Base-by-base conservation (phyloP, 35 echinoderm and acorn worm genomes). In the Lytechinus variegatus region DNA sequence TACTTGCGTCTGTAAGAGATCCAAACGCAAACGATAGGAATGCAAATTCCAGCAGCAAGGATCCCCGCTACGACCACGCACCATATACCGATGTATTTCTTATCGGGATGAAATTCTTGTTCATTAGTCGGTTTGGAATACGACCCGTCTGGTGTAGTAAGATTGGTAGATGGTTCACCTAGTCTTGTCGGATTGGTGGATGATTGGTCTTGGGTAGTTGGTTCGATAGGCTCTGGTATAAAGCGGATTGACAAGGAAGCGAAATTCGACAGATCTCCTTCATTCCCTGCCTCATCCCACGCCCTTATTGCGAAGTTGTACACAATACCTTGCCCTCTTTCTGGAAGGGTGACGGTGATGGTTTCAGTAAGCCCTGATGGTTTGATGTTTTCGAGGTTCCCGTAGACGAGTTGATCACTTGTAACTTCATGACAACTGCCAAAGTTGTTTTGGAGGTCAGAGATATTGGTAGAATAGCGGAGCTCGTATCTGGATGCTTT, bases 401-500 rank as follows among this genome's bases (percentile, higher is more conserved):
- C 95, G 24, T 4, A 13, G 10, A 92, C 14, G 0, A 96, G 14
- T 27, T 92, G 87, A 24, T 92, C 44, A 0, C 93, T 28, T 28
- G 89, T 96, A 0, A 96, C 88, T 14, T 57, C 13, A 4, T 10
- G 27, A n/a, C 87, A 28, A 54, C 79, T 86, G n/a, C 19, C 51
- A 28, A 96, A 96, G 72, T 96, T 91, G 14, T 92, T 57, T 52
- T 19, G 53, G 11, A 96, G 27, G 27, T 72, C 52, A 19, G 28
- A 27, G 57, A 27, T 93, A 14, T 89, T 61, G 27, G 54, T 56
- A 24, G 87, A 54, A 52, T 54, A 54, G 27, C 88, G 88, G 4
- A 96, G 89, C 27, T 96, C 95, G 89, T 96, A 96, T n/a, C 51
- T 89, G 28, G 54, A 21, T n/a, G 95, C 95, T 96, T 55, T 71